phyloP scores from a whole-genome alignment of 2,888 invertebrate genomes.

The Cantharis rufa region DNA sequence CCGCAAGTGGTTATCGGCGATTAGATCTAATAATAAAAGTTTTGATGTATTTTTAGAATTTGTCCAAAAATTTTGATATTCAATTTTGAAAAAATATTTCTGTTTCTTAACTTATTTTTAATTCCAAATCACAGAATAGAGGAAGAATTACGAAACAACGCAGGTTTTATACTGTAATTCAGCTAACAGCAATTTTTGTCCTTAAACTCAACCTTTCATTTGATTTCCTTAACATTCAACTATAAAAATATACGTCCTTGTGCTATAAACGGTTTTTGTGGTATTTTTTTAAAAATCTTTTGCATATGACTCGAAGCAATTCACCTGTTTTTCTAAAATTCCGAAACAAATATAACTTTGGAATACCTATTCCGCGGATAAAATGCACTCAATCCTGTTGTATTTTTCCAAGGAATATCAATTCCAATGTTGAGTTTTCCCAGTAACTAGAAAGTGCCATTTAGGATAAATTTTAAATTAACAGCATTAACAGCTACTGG shows the following conservation, averaged over 20 bases:
- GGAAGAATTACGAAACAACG: too few species aligned
- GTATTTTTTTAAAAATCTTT: neutral
- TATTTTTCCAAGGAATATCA: too few species aligned
- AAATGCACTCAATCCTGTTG: too few species aligned
- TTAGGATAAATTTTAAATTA: too few species aligned
- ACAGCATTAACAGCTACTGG: neutral
- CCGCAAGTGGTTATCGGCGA: neutral
- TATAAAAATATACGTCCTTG: neutral
- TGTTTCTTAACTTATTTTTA: too few species aligned
- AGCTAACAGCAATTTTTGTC: neutral
- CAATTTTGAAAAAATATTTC: too few species aligned
- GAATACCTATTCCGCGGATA: too few species aligned
- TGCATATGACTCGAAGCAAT: neutral
- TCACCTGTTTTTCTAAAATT: neutral
- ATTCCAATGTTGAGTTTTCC: too few species aligned
- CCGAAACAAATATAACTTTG: neutral
- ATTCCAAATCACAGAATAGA: too few species aligned
- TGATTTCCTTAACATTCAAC: constrained; percentile 12
- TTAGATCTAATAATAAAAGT: neutral
- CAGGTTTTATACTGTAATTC: neutral
- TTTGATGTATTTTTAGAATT: neutral
- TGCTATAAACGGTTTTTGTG: neutral
- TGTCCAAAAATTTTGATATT: too few species aligned
- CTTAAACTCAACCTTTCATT: constrained; percentile 19
- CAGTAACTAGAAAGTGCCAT: too few species aligned